A percentile compares a stretch with the other conserved stretches of the same genome.
phyloP scores from a whole-genome alignment of 2,113 vertebrate species.

The Gallinago jamesoni region DNA sequence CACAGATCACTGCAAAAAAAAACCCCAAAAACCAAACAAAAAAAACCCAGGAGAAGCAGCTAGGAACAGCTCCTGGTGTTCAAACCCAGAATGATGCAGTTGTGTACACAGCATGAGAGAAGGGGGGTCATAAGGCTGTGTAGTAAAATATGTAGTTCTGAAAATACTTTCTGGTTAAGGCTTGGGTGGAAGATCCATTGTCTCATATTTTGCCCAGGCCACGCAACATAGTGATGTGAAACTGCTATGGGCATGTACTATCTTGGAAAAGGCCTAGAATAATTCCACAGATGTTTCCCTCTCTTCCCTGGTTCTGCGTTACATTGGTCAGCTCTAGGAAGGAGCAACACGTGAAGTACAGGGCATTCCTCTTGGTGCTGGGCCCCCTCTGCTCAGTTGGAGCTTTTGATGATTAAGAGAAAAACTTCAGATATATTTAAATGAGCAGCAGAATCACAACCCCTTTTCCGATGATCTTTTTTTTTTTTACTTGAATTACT shows the following conservation, averaged over 20 bases:
- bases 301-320: background rate
- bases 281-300: background rate
- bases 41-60: background rate
- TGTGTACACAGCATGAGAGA: fast-evolving
- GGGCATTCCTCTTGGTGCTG: background rate
- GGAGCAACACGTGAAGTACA: background rate
- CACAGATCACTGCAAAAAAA: background rate
- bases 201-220: background rate
- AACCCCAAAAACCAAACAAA: too few species aligned
- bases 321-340: background rate
- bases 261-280: background rate
- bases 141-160: background rate
- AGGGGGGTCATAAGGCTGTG: too few species aligned
- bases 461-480: fast-evolving
- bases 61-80: background rate
- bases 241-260: background rate
- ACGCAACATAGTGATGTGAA: background rate
- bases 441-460: background rate
- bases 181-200: background rate
- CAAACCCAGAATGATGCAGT: background rate
- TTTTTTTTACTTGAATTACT: background rate
- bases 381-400: background rate
- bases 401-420: background rate
- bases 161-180: background rate
- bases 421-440: background rate